These are phyloP conservation scores for Panonychus citri DNA, from an alignment of 1,140 invertebrate species.

Conservation along the genomic window DNA sequence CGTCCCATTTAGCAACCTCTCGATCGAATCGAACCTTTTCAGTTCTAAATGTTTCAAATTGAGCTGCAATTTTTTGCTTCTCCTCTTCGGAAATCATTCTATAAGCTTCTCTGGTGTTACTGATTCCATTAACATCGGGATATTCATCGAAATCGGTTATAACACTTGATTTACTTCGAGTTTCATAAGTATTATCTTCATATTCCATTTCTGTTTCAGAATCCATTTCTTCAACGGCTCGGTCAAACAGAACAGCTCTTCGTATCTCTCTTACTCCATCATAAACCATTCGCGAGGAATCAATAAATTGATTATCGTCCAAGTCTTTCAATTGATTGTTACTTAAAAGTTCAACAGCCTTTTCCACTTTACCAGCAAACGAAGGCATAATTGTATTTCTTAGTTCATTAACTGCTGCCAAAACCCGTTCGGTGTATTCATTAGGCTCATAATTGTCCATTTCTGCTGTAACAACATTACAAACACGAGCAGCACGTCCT, in stretches of 20 bases:
- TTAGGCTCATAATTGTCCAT: slow-evolving; percentile 96
- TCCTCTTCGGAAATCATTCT: slow-evolving; percentile 93
- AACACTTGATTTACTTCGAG: slow-evolving; percentile 34
- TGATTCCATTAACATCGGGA: slow-evolving; percentile 79
- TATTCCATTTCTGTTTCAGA: slow-evolving; percentile 25
- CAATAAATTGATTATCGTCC: slow-evolving; percentile 96
- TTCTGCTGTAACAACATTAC: slow-evolving; percentile 86
- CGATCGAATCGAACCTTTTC: slow-evolving; percentile 91
- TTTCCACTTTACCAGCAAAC: slow-evolving; percentile 70
- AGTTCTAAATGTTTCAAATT: slow-evolving; percentile 60
- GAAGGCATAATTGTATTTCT: slow-evolving; percentile 61
- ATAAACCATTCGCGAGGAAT: slow-evolving; percentile 86
- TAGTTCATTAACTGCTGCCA: slow-evolving; percentile 76
- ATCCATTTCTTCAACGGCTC: slow-evolving; percentile 27
- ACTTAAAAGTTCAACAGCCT: slow-evolving; percentile 63
- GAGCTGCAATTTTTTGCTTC: slow-evolving; percentile 86
- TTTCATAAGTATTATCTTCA: slow-evolving; percentile 24
- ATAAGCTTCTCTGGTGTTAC: slow-evolving; percentile 84
- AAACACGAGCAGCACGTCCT: slow-evolving; percentile 70
- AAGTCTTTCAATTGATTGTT: slow-evolving; percentile 53
- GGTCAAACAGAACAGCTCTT: slow-evolving; percentile 83
- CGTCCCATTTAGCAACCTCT: slow-evolving; percentile 98
- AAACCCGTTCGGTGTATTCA: slow-evolving; percentile 75
- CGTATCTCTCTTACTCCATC: slow-evolving; percentile 90
- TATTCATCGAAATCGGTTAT: slow-evolving; percentile 75